Evolutionary conservation across 2,113 vertebrate genomes (phyloP).

Genomic region (Lamprotornis superbus): DNA sequence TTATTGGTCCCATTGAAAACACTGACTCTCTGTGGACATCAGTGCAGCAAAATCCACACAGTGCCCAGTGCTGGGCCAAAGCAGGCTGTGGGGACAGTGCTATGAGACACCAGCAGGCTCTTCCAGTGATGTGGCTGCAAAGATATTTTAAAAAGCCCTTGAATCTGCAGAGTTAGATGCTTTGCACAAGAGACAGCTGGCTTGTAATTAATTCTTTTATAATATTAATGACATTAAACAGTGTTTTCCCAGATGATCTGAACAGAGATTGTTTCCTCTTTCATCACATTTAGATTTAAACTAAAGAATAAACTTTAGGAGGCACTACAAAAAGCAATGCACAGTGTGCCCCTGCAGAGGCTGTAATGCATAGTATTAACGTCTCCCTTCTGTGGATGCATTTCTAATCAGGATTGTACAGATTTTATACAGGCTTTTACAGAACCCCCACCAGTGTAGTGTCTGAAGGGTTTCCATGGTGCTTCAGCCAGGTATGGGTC

Average conservation of each 20-base stretch:
- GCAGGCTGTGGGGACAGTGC: background rate
- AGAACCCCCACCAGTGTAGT: background rate
- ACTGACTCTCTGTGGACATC: fast-evolving
- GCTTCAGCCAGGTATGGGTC: background rate
- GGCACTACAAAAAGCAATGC: background rate
- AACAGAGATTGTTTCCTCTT: background rate
- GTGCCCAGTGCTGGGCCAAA: background rate
- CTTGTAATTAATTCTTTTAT: background rate
- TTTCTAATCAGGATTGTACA: background rate
- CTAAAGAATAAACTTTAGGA: background rate
- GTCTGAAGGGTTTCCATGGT: background rate
- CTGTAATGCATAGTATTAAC: background rate
- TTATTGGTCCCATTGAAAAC: background rate
- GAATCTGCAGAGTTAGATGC: background rate
- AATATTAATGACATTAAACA: background rate
- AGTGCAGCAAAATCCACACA: fast-evolving
- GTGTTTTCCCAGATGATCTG: background rate
- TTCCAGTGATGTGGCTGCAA: background rate
- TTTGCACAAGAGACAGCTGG: background rate
- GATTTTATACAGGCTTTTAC: background rate
- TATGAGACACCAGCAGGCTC: background rate
- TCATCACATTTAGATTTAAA: background rate
- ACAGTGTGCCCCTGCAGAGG: background rate
- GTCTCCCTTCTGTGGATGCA: background rate
- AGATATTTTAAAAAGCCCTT: background rate